Conservation (phyloP, 2,113 vertebrate genomes). For the Albula glossodonta region DNA sequence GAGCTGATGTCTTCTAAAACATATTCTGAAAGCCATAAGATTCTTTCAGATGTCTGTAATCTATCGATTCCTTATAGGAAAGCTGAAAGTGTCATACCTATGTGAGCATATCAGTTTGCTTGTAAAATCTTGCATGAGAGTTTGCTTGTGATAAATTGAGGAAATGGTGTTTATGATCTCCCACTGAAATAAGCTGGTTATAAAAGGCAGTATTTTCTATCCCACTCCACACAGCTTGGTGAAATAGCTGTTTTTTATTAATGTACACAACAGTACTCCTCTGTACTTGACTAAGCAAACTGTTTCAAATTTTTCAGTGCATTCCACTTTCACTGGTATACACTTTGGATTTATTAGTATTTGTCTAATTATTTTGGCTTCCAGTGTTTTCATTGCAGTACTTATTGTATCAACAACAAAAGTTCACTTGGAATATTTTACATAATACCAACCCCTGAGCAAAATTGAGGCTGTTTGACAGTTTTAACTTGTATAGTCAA, state of each 20-base stretch:
- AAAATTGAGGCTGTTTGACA: not conserved
- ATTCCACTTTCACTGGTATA: constrained; percentile 26
- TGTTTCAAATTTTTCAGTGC: not conserved
- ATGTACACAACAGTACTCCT: not conserved
- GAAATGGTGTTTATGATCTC: not conserved
- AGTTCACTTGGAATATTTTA: not conserved
- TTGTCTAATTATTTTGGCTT: constrained; percentile 3
- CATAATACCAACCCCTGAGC: not conserved
- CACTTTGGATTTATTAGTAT: constrained; percentile 13
- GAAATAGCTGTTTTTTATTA: too few relatives aligned
- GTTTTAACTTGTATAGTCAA: not conserved
- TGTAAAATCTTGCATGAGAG: not conserved
- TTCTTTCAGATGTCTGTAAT: not conserved
- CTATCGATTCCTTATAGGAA: not conserved
- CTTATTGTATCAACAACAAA: not conserved
- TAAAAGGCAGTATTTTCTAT: not conserved
- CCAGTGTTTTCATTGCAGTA: not conserved
- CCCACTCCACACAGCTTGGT: too few relatives aligned
- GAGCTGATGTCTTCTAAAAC: too few relatives aligned
- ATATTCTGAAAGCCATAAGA: not conserved
- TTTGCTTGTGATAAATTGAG: not conserved
- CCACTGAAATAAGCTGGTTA: not conserved
- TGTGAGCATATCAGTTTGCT: not conserved
- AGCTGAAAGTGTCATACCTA: not conserved
- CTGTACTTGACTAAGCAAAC: not conserved